Evolutionary conservation across 23 tunicate species (phyloP).

Genomic region (Phallusia fumigata): DNA sequence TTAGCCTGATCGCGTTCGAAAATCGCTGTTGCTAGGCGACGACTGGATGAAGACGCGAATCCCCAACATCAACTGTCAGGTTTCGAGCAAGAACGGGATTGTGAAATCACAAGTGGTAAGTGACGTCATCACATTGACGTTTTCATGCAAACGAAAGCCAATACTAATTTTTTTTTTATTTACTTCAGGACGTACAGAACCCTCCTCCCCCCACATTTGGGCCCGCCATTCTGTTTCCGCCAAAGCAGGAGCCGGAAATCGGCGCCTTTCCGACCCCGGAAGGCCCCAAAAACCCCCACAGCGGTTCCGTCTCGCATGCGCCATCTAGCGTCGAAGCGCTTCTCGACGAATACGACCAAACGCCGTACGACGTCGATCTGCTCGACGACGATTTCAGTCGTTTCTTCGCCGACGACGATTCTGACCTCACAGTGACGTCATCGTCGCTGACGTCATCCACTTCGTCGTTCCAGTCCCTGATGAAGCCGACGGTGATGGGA

Average conservation of each 20-base stretch:
- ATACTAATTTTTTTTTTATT: no score
- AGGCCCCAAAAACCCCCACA: neutral
- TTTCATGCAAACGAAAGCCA: no score
- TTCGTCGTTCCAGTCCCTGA: constrained; percentile 52
- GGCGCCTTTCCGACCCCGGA: constrained; percentile 31
- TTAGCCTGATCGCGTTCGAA: constrained; percentile 79
- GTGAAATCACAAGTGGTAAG: constrained; percentile 28
- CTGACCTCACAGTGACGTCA: constrained; percentile 14
- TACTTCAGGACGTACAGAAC: constrained; percentile 22
- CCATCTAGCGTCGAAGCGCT: constrained; percentile 31
- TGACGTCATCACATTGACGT: neutral
- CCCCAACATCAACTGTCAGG: constrained; percentile 84
- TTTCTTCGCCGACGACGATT: constrained; percentile 65
- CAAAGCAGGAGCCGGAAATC: neutral
- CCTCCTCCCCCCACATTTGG: constrained; percentile 43
- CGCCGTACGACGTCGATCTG: constrained; percentile 24
- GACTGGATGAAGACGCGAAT: constrained; percentile 77
- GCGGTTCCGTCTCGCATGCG: neutral
- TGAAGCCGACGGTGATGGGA: constrained; percentile 81
- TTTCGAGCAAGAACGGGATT: constrained; percentile 35
- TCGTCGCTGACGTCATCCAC: constrained; percentile 79
- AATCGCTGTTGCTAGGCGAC: constrained; percentile 76
- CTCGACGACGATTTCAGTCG: constrained; percentile 35
- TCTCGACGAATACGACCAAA: constrained; percentile 30
- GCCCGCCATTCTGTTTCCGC: constrained; percentile 4